These are phyloP conservation scores for Drosophila chauvacae DNA, from an alignment of 1,140 invertebrate species.

Conservation along the genomic window DNA sequence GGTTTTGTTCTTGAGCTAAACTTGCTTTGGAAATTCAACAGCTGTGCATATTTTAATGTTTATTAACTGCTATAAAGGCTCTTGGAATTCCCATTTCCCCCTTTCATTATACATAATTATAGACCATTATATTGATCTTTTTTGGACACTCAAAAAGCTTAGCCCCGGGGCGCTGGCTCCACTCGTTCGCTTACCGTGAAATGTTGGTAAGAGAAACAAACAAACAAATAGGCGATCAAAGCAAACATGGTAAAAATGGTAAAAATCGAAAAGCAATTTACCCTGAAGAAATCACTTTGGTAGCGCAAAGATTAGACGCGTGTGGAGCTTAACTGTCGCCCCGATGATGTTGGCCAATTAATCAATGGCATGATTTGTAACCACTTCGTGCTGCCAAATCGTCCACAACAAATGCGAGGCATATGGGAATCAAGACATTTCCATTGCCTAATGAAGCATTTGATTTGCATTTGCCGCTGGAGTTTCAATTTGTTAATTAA, in stretches of 20 bases:
- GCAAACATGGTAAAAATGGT: constrained; percentile 17
- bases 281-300: not conserved
- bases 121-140: constrained; percentile 54
- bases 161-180: not conserved
- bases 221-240: constrained; percentile 38
- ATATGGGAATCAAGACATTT: constrained; percentile 48
- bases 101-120: constrained; percentile 70
- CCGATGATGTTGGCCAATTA: constrained; percentile 51
- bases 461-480: constrained; percentile 52
- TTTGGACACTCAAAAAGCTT: constrained; percentile 20
- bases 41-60: constrained; percentile 37
- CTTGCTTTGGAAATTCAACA: constrained; percentile 18
- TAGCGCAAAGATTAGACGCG: constrained; percentile 25
- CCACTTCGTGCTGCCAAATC: constrained; percentile 26
- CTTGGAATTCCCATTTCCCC: constrained; percentile 31
- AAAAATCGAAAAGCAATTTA: constrained; percentile 4
- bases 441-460: constrained; percentile 68
- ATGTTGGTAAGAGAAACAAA: constrained; percentile 32
- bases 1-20: constrained; percentile 22
- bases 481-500: constrained; percentile 74
- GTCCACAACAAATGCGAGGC: constrained; percentile 17
- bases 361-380: constrained; percentile 59
- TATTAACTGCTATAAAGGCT: constrained; percentile 35
- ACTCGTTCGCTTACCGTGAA: constrained; percentile 1
- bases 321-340: constrained; percentile 31